phyloP scores from a whole-genome alignment of 2,797 vertebrate genomes.

The Phylloscopus collybita region DNA sequence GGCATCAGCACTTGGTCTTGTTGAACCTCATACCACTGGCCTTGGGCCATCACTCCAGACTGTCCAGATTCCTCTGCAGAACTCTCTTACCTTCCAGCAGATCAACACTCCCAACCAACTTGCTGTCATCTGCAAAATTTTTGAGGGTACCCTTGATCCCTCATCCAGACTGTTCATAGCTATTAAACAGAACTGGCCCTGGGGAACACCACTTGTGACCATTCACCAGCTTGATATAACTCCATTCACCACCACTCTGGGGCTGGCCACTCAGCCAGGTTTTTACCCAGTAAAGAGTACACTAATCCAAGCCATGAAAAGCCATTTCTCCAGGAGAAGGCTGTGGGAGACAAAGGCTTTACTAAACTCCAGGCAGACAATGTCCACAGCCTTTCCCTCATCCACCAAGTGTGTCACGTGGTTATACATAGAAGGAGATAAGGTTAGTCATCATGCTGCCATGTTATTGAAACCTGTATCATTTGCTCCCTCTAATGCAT shows the following conservation, averaged over 20 bases:
- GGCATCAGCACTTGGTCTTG: accelerated
- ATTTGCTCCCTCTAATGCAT: background rate
- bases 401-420: background rate
- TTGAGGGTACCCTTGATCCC: background rate
- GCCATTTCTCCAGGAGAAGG: background rate
- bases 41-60: background rate
- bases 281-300: background rate
- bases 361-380: background rate
- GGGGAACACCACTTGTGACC: background rate
- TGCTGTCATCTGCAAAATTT: background rate
- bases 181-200: background rate
- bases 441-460: background rate
- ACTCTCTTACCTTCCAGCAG: background rate
- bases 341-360: background rate
- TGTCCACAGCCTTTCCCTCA: background rate
- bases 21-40: background rate
- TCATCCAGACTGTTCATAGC: background rate
- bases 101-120: background rate
- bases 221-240: background rate
- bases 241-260: background rate
- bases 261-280: background rate
- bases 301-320: background rate
- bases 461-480: background rate
- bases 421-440: background rate
- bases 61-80: background rate